Evolutionary conservation across 2,888 invertebrate species (phyloP).

Genomic region (Panopea generosa): DNA sequence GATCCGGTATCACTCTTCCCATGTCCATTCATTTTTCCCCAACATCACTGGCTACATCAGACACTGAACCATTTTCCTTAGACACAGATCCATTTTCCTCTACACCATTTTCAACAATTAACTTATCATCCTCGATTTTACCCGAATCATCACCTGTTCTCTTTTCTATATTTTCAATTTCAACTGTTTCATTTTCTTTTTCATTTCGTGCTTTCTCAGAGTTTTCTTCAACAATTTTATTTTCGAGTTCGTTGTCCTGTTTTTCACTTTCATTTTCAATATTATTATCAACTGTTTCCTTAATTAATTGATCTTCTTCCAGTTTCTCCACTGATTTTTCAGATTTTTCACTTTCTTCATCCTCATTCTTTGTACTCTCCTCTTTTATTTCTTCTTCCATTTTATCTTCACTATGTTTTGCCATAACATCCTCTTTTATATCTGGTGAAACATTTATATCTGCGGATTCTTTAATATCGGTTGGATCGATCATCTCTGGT

Average conservation of each 20-base stretch:
- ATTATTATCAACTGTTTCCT: conserved; percentile 4
- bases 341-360: too few relatives aligned
- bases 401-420: background rate
- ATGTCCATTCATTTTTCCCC: conserved; percentile 26
- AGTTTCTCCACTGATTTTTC: background rate
- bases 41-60: conserved; percentile 38
- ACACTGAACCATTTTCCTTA: too few relatives aligned
- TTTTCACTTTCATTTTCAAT: background rate
- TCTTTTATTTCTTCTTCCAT: background rate
- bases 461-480: background rate
- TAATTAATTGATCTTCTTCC: conserved; percentile 3
- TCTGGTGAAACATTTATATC: background rate
- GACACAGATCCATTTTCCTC: too few relatives aligned
- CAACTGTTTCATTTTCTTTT: too few relatives aligned
- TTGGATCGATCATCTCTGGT: background rate
- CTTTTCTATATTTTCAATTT: too few relatives aligned
- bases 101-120: conserved; percentile 18
- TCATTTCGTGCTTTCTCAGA: background rate
- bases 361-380: too few relatives aligned
- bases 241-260: too few relatives aligned
- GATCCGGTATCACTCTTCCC: conserved; percentile 34
- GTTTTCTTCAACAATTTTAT: too few relatives aligned
- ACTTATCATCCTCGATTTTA: conserved; percentile 17
- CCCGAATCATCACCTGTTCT: conserved; percentile 3
- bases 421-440: background rate